Evolutionary conservation across 2,113 vertebrate species (phyloP).

Genomic region (Rhizomys pruinosus): DNA sequence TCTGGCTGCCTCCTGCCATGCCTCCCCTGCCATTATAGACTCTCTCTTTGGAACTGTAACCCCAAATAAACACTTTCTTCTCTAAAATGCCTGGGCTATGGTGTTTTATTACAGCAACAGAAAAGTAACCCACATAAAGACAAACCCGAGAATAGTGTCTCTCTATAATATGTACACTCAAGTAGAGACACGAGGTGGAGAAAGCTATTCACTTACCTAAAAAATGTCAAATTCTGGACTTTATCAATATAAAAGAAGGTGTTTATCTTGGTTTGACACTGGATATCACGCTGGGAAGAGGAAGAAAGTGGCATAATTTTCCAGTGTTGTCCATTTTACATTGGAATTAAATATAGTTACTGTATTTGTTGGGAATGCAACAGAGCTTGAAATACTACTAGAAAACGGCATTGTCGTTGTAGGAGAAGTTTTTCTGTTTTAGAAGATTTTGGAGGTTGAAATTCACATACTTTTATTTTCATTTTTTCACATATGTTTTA

Average conservation of each 20-base stretch:
- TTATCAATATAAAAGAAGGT: slow-evolving; percentile 86
- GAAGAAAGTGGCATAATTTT: slow-evolving; percentile 92
- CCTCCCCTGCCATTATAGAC: no score
- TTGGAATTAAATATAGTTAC: slow-evolving; percentile 88
- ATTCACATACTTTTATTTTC: slow-evolving; percentile 86
- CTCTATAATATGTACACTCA: slow-evolving; percentile 87
- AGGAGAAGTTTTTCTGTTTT: background rate
- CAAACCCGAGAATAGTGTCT: slow-evolving; percentile 89
- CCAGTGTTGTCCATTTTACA: slow-evolving; percentile 86
- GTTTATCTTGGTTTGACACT: slow-evolving; percentile 88
- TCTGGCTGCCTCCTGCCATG: no score
- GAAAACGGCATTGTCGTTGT: background rate
- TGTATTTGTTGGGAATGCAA: slow-evolving; percentile 89
- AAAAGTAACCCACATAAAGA: slow-evolving; percentile 68
- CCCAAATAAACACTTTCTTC: no score
- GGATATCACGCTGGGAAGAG: slow-evolving; percentile 93
- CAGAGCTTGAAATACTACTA: background rate
- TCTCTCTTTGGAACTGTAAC: no score
- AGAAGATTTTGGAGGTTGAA: slow-evolving; percentile 92
- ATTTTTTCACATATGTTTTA: slow-evolving; percentile 80
- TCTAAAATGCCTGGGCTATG: no score
- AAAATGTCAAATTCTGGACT: slow-evolving; percentile 91
- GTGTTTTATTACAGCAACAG: no score
- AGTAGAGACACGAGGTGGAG: slow-evolving; percentile 75
- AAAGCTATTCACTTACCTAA: slow-evolving; percentile 91